These are phyloP conservation scores for Romanogobio albipinnatus DNA, from an alignment of 2,113 vertebrate species.

Conservation along the genomic window DNA sequence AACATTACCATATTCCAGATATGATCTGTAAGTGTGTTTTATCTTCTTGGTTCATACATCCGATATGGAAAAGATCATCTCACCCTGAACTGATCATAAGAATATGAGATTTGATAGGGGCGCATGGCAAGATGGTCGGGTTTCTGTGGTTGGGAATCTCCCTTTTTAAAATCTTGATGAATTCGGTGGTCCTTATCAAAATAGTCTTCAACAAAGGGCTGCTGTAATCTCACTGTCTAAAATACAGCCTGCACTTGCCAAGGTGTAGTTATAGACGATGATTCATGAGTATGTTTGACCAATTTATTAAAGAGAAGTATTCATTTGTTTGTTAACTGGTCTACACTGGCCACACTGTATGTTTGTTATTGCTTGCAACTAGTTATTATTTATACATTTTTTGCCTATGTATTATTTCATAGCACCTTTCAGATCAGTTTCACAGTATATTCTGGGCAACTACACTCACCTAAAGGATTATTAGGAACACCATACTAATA, in stretches of 20 bases:
- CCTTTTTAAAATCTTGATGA: neutral
- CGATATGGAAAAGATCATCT: constrained; percentile 2
- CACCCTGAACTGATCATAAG: constrained; percentile 7
- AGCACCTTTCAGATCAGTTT: neutral
- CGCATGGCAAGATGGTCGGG: neutral
- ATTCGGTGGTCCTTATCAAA: constrained; percentile 7
- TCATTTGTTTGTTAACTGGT: neutral
- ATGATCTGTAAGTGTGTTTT: neutral
- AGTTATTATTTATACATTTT: neutral
- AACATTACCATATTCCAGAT: neutral
- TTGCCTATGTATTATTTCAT: neutral
- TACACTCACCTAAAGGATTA: no score
- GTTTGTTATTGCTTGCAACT: neutral
- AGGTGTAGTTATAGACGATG: neutral
- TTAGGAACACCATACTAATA: no score
- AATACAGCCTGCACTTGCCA: neutral
- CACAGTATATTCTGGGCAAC: neutral
- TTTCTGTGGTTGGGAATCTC: constrained; percentile 11
- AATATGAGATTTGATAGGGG: constrained; percentile 8
- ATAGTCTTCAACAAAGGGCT: neutral
- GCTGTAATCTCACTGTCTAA: neutral
- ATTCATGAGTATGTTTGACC: neutral
- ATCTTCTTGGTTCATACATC: neutral
- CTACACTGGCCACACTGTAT: neutral
- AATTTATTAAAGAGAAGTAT: neutral